Base-by-base conservation (phyloP, 2,888 invertebrate species). In the Cephalotes varians region DNA sequence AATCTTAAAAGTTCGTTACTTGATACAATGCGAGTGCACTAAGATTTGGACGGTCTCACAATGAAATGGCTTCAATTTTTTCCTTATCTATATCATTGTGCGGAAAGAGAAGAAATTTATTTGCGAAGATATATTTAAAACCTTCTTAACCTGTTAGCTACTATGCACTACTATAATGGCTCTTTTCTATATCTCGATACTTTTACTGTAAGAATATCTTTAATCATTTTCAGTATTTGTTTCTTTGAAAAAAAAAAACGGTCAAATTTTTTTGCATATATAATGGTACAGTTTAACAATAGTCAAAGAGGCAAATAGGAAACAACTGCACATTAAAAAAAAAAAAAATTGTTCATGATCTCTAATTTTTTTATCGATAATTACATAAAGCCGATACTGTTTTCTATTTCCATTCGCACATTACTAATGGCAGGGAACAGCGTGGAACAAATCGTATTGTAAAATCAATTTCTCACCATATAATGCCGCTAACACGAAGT, bases 391-490 rank as follows among this genome's bases (percentile, higher is more conserved):
- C 28, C 44, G 34, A 69, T 65, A 18, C 69, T 31, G 71, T 18
- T 79, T 79, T 69, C 56, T 69, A 69, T 69, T 79, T 56, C 21
- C 40, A 56, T 7, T 37, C 21, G 67, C 40, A 21, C 40, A 64
- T 77, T 65, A 54, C 65, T 77, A 77, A 77, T 77, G 40, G 56
- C 31, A 34, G 69, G 25, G 44, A 69, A 79, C 44, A 79, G 56
- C 40, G 71, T 44, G 77, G 44, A 54, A 47, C 31, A 79, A 77
- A 79, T 79, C 40, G 56, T 18, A 79, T 79, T 79, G 71, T 79
- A 56, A 69, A 79, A 79, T 79, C 77, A 79, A 79, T 79, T 58
- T 71, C 44, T 56, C 56, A 18, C 58, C 34, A 44, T 47, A 56
- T 69, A 79, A 79, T 69, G 25, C 31, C 56, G 44, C 34, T 44